Percentiles rank a stretch among this genome's conserved stretches.
Conservation (phyloP, 2,113 vertebrate genomes). For the Ageneiosus marmoratus region DNA sequence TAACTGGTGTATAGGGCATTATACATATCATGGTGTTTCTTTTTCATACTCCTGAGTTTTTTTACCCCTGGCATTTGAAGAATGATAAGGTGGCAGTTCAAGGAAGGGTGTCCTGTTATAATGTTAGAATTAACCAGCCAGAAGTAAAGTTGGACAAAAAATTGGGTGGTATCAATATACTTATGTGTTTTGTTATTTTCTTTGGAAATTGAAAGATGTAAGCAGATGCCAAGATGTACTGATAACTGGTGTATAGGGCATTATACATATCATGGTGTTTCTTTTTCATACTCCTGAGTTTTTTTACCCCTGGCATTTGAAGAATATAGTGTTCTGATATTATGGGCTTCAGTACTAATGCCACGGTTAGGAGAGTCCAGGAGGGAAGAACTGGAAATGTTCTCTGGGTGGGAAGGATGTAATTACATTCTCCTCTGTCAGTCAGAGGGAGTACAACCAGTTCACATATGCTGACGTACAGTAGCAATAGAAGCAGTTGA, state of each 20-base stretch:
- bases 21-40: no score
- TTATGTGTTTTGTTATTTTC: no score
- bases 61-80: neutral
- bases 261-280: no score
- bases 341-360: neutral
- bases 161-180: no score
- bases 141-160: neutral
- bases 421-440: neutral
- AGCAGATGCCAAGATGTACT: neutral
- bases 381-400: neutral
- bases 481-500: neutral
- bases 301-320: neutral
- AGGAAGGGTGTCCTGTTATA: neutral
- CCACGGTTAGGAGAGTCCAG: neutral
- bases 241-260: no score
- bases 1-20: no score
- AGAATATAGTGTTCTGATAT: neutral
- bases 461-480: neutral
- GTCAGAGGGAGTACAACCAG: neutral
- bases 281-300: neutral
- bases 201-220: neutral
- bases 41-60: neutral
- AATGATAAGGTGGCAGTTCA: no score
- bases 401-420: neutral
- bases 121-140: no score